Evolutionary conservation across 2,797 vertebrate species (phyloP).

Genomic region (Trichosurus vulpecula): DNA sequence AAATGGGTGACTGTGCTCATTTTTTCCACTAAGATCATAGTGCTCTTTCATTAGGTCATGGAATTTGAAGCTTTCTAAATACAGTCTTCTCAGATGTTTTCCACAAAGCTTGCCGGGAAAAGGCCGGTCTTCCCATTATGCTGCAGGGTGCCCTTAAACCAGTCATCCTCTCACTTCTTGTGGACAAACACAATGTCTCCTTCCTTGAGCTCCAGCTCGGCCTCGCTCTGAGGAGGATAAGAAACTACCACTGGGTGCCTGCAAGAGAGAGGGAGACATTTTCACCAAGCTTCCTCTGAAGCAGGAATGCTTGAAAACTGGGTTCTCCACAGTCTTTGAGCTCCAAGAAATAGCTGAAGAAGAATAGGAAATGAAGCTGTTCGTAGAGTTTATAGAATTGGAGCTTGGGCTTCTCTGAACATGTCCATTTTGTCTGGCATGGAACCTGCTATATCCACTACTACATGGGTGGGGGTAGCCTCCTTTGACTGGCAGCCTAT

Average conservation of each 20-base stretch:
- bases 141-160: conserved; percentile 99
- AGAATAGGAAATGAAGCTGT: conserved; percentile 23
- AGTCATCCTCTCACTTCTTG: conserved; percentile 97
- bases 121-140: conserved; percentile 97
- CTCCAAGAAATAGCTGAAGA: conserved; percentile 4
- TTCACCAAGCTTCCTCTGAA: not conserved
- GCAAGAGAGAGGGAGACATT: conserved; percentile 66
- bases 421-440: too few relatives aligned
- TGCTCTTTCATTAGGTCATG: conserved; percentile 79
- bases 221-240: conserved; percentile 98
- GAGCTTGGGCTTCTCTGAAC: too few relatives aligned
- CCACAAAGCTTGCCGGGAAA: conserved; percentile 98
- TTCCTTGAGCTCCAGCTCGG: conserved; percentile 99
- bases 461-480: too few relatives aligned
- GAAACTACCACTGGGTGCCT: conserved; percentile 98
- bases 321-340: not conserved
- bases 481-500: not conserved
- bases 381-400: not conserved
- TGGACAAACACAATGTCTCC: conserved; percentile 99
- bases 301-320: not conserved
- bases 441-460: too few relatives aligned
- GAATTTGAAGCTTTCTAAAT: conserved; percentile 61
- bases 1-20: conserved; percentile 78
- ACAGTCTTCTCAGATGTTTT: conserved; percentile 90
- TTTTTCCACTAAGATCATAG: conserved; percentile 75